Conservation (phyloP, 2,797 vertebrate genomes). For the Sphenodon punctatus region DNA sequence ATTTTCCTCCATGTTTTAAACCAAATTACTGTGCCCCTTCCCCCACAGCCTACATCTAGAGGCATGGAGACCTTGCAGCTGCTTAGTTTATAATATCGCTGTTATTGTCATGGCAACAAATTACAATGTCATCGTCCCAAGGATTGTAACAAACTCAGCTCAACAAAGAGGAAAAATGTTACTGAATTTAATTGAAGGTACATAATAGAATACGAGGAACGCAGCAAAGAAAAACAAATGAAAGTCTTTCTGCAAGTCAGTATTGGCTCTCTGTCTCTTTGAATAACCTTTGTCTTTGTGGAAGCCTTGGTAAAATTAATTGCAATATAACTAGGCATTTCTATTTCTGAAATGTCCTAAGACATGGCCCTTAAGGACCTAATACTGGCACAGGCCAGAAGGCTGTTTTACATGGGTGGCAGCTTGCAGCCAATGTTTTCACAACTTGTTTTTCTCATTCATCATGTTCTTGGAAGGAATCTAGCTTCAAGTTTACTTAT, state of each 20-base stretch:
- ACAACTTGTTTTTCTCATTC: fast-evolving
- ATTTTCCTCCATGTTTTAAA: conserved; percentile 13
- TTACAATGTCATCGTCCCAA: conserved; percentile 5
- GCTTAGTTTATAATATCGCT: conserved; percentile 19
- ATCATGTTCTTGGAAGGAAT: background rate
- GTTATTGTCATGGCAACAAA: conserved; percentile 22
- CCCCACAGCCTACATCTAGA: background rate
- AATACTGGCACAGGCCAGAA: background rate
- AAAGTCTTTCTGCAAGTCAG: background rate
- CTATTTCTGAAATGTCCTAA: background rate
- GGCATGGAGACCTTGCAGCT: conserved; percentile 1
- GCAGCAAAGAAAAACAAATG: background rate
- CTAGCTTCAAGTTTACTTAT: background rate
- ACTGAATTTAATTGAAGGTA: conserved; percentile 6
- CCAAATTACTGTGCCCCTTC: conserved; percentile 12
- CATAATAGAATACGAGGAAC: background rate
- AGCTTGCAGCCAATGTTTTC: background rate
- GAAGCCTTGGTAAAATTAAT: background rate
- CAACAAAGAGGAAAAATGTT: background rate
- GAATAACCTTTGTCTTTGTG: background rate
- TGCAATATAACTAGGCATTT: background rate
- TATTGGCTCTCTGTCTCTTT: background rate
- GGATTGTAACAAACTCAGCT: conserved; percentile 8
- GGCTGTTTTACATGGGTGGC: background rate
- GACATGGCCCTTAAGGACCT: background rate